phyloP scores from a whole-genome alignment of 92 coral and sea anemone species.

The Parazoanthus atlanticus region DNA sequence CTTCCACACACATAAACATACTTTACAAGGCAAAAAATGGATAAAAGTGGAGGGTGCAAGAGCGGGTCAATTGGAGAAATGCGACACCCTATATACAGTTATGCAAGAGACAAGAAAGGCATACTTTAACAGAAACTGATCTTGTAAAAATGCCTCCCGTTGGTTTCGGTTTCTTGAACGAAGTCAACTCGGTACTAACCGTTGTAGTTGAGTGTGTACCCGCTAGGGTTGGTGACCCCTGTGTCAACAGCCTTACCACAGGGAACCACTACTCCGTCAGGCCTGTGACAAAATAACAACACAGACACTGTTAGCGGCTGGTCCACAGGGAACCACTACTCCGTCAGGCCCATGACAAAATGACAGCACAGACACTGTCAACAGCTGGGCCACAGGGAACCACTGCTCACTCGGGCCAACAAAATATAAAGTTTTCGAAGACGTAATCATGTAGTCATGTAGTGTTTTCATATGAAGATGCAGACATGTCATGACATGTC shows the following conservation, averaged over 20 bases:
- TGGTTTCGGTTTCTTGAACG: too few species aligned
- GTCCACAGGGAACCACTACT: conserved; percentile 82
- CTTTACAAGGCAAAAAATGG: too few species aligned
- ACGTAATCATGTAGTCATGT: too few species aligned
- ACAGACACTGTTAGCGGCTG: neutral
- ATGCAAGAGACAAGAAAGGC: too few species aligned
- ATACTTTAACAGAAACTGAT: neutral
- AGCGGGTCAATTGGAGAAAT: too few species aligned
- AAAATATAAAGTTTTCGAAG: too few species aligned
- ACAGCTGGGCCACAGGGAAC: conserved; percentile 71
- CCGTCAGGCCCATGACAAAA: conserved; percentile 76
- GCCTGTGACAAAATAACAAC: conserved; percentile 49
- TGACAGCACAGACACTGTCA: neutral
- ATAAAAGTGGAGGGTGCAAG: too few species aligned
- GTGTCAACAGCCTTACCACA: conserved; percentile 79
- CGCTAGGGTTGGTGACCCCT: conserved; percentile 83
- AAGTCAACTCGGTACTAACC: conserved; percentile 53
- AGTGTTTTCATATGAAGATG: too few species aligned
- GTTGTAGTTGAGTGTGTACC: conserved; percentile 93
- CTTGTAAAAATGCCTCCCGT: neutral
- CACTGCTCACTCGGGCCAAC: conserved; percentile 78
- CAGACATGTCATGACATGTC: too few species aligned
- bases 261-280: conserved; percentile 88
- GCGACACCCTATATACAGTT: too few species aligned
- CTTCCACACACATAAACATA: too few species aligned